Evolutionary conservation across 2,113 vertebrate species (phyloP).

Genomic region (Ginglymostoma cirratum): DNA sequence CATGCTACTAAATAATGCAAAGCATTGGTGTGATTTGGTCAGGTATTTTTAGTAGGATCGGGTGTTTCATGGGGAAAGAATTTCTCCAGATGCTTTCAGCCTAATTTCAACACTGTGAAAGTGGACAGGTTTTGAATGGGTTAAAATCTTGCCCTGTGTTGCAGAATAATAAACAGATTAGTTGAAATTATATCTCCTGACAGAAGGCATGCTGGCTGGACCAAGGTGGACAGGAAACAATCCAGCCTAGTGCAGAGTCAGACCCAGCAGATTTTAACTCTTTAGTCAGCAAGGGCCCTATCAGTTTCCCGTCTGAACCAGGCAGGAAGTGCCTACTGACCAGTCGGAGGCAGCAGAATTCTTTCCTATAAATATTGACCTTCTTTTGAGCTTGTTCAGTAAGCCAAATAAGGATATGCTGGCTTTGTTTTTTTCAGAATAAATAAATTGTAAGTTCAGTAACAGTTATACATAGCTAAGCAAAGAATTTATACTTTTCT

Average conservation of each 20-base stretch:
- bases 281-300: neutral
- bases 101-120: neutral
- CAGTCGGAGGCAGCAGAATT: neutral
- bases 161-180: neutral
- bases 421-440: neutral
- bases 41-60: neutral
- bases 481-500: conserved; percentile 2
- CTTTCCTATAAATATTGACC: neutral
- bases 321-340: neutral
- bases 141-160: neutral
- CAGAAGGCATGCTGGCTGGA: neutral
- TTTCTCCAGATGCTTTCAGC: neutral
- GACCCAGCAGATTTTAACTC: neutral
- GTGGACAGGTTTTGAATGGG: neutral
- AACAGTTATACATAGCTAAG: neutral
- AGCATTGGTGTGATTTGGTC: neutral
- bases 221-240: neutral
- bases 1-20: neutral
- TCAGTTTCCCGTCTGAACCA: neutral
- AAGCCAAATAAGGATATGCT: neutral
- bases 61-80: neutral
- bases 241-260: neutral
- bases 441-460: neutral
- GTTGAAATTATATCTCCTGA: neutral
- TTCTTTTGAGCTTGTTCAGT: neutral